Conservation (phyloP, 2,113 vertebrate genomes). For the Paracanthobrama guichenoti region DNA sequence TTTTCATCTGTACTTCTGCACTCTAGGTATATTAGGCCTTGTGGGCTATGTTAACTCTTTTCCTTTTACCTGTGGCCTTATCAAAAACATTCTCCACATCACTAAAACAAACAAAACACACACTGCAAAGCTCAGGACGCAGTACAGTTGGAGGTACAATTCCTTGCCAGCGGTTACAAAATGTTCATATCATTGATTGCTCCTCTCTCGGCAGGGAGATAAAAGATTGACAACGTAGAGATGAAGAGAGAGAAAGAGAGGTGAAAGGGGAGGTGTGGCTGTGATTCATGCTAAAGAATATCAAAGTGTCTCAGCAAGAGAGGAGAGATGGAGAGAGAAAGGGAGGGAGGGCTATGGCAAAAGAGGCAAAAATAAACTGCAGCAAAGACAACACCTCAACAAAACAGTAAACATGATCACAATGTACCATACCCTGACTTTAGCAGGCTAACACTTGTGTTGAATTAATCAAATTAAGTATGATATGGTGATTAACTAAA, state of each 20-base stretch:
- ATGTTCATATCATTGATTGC: slow-evolving; percentile 40
- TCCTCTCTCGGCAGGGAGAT: slow-evolving; percentile 4
- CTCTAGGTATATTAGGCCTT: not conserved
- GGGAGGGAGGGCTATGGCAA: slow-evolving; percentile 7
- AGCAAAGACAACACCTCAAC: slow-evolving; percentile 25
- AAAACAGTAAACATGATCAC: not conserved
- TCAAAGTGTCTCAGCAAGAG: slow-evolving; percentile 35
- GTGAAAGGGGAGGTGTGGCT: not conserved
- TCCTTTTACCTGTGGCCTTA: not conserved
- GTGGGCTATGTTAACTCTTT: not conserved
- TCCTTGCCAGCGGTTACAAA: slow-evolving; percentile 8
- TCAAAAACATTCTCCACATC: not conserved
- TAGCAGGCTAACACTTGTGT: not conserved
- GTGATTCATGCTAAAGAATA: slow-evolving; percentile 45
- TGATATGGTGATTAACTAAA: not conserved
- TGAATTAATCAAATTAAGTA: not conserved
- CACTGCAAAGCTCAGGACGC: not conserved
- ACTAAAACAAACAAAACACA: not conserved
- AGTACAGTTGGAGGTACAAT: not conserved
- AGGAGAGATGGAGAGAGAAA: not conserved
- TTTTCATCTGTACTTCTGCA: not conserved
- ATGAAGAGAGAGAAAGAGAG: not conserved
- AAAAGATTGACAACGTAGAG: slow-evolving; percentile 20
- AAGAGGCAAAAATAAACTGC: slow-evolving; percentile 38
- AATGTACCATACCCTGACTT: not conserved